A percentile compares a stretch with the other conserved stretches of the same genome.
Conservation (phyloP, 2,888 invertebrate genomes). For the Chrysotoxum bicinctum region DNA sequence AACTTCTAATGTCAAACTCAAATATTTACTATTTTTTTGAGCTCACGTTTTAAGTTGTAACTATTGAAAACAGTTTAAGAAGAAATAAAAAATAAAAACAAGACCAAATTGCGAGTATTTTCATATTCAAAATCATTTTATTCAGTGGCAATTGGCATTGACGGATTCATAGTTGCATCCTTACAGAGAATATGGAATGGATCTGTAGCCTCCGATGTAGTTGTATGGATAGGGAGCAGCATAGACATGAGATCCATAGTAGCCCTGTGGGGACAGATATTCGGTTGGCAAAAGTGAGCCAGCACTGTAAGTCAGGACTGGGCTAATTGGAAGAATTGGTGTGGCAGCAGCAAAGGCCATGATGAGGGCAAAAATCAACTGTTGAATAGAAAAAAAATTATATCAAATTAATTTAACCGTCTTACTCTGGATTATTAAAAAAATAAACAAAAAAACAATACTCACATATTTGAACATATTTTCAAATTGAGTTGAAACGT, state of each 20-base stretch:
- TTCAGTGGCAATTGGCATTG: conserved; percentile 31
- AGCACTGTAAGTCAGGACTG: conserved; percentile 47
- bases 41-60: too few relatives aligned
- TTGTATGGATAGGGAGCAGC: conserved; percentile 78
- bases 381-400: background rate
- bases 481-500: conserved; percentile 8
- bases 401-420: background rate
- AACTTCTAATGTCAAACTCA: too few relatives aligned
- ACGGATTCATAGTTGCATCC: background rate
- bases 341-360: conserved; percentile 83
- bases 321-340: conserved; percentile 77
- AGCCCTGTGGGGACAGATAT: conserved; percentile 73
- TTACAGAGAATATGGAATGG: conserved; percentile 44
- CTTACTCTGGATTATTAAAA: background rate
- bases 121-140: conserved; percentile 40
- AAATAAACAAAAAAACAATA: background rate
- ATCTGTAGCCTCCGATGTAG: conserved; percentile 55
- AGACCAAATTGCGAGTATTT: background rate
- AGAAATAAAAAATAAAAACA: too few relatives aligned
- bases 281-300: conserved; percentile 45
- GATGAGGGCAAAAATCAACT: conserved; percentile 76
- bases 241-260: conserved; percentile 75
- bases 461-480: conserved; percentile 32
- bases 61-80: too few relatives aligned
- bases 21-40: too few relatives aligned